Base-by-base conservation (phyloP, 2,113 vertebrate species). In the Himantopus leucocephalus region DNA sequence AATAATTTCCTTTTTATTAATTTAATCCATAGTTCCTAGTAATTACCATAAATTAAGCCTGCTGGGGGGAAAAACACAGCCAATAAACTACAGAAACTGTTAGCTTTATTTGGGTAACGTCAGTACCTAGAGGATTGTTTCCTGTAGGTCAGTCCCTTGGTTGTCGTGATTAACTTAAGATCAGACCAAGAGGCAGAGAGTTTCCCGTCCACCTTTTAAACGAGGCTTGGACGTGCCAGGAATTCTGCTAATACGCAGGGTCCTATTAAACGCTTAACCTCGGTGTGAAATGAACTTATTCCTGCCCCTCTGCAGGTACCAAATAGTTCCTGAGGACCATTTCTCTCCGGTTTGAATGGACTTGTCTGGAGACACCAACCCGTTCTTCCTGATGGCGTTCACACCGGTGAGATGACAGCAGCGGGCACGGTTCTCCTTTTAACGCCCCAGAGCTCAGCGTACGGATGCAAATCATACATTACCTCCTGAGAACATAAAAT, bases 21-120 rank as follows among this genome's bases (percentile, higher is more conserved):
- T 96, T 97, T 95, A 96, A 96, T 97, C 96, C 97, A 92, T 78
- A 75, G 96, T 96, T 96, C 92, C 94, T 96, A 94, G 94, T 95
- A 96, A 97, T 97, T 97, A 96, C 87, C 82, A 97, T 96, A 92
- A 97, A 97, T 97, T 96, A 95, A 97, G 78, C 87, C 95, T 96
- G 85, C 95, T 88, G 94, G 94, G 91, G 94, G 82, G 75, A 24
- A 94, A 95, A 94, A n/a, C 66, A 85, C 89, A 96, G 91, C 96
- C 95, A 95, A 96, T 97, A 97, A 97, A 97, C 15, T n/a, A 21
- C 45, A 94, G 95, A 58, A 96, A 95, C 94, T 45, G 88, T 92
- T 71, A 37, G 86, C 75, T 97, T 97, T 97, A 97, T 97, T 86
- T 95, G 92, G 82, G 85, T 82, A 95, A 16, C 35, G 85, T 96